Evolutionary conservation across 2,113 vertebrate genomes (phyloP).

Genomic region (Gulo gulo): DNA sequence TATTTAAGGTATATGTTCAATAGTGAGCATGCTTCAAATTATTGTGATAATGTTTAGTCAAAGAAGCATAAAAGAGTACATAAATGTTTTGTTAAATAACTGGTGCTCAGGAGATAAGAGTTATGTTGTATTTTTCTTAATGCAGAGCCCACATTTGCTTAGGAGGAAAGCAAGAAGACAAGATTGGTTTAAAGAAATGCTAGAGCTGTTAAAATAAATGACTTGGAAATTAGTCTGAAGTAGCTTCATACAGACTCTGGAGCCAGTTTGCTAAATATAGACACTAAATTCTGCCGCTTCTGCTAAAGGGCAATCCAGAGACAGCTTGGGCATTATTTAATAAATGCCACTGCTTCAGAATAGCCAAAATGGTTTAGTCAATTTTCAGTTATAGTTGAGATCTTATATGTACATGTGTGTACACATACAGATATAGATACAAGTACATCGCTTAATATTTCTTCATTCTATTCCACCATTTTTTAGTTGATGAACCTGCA

Average conservation of each 20-base stretch:
- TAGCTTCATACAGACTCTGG: background rate
- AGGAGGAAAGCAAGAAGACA: background rate
- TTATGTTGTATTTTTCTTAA: background rate
- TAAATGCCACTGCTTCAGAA: background rate
- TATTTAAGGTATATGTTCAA: background rate
- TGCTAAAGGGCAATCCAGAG: background rate
- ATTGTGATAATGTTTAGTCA: background rate
- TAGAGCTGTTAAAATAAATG: constrained; percentile 41
- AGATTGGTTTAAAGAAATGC: background rate
- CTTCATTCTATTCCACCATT: background rate
- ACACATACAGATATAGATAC: background rate
- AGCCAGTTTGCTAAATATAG: constrained; percentile 15
- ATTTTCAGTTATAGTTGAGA: background rate
- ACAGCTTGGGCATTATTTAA: background rate
- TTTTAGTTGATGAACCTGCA: background rate
- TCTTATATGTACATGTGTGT: accelerated
- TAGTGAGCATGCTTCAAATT: background rate
- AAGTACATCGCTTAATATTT: background rate
- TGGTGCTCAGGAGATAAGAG: background rate
- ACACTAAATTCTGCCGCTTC: background rate
- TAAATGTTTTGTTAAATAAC: background rate
- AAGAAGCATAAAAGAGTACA: background rate
- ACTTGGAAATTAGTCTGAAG: constrained; percentile 28
- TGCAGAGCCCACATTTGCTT: background rate
- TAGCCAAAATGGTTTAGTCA: background rate